Percentiles rank a stretch among this genome's conserved stretches.
phyloP scores from a whole-genome alignment of 2,797 vertebrate species.

The Myotis planiceps region DNA sequence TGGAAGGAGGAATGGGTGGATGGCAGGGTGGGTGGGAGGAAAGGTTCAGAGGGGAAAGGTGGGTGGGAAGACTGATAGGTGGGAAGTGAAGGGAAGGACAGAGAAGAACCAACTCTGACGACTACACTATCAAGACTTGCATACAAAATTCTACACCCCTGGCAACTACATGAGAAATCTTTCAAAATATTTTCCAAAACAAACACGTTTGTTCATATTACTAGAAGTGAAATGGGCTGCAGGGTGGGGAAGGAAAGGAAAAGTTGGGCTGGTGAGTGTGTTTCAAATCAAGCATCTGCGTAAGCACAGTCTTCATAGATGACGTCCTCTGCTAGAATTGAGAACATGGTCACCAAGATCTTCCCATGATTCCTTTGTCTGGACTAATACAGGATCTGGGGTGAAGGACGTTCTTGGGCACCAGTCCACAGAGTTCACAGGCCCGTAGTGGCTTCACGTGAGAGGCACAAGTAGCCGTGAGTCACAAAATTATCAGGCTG shows the following conservation, averaged over 20 bases:
- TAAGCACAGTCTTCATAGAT: rapidly evolving
- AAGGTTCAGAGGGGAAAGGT: too few species aligned
- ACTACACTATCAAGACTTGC: neutral
- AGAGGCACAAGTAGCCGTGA: neutral
- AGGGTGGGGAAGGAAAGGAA: neutral
- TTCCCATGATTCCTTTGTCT: neutral
- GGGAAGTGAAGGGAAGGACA: too few species aligned
- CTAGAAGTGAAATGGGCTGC: neutral
- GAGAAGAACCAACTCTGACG: neutral
- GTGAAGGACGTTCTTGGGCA: neutral
- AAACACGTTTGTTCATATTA: neutral
- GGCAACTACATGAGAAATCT: neutral
- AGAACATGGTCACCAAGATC: rapidly evolving
- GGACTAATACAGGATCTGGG: neutral
- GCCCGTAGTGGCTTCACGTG: rapidly evolving
- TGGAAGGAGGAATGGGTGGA: rapidly evolving
- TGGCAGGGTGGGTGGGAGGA: neutral
- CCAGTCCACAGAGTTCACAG: neutral
- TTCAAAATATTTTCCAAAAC: neutral
- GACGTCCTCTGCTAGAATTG: rapidly evolving
- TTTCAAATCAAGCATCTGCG: neutral
- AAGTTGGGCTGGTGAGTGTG: neutral
- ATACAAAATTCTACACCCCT: rapidly evolving
- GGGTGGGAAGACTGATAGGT: neutral
- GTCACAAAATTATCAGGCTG: neutral